Base-by-base conservation (phyloP, 2,888 invertebrate species). In the Polymixis flavicincta region DNA sequence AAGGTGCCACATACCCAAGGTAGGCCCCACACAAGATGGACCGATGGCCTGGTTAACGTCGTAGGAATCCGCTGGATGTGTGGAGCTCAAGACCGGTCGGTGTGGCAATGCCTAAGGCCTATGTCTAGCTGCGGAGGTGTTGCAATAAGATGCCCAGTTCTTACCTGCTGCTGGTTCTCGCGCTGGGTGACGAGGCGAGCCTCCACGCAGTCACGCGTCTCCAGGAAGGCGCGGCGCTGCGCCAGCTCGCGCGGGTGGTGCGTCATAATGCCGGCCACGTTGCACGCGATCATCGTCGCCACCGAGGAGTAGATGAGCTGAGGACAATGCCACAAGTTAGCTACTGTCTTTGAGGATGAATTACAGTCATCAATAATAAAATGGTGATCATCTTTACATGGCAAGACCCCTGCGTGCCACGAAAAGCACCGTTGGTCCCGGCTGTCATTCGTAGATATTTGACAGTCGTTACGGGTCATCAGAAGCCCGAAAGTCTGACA, bases 121-220 rank as follows among this genome's bases (percentile, higher is more conserved):
- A 52, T 9, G 17, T n/a, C 3, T 52, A 52, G n/a, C 8, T 11
- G 32, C 2, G n/a, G n/a, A n/a, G n/a, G n/a, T n/a, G 19, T 5
- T 48, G n/a, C n/a, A 14, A 25, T 17, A 11, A 17, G 6, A 17
- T 17, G 25, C 5, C 25, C 1, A 17, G 17, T 13, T 48, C 25
- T 57, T 17, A 99, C 99, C 98, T 99, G 99, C 96, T 99, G 98
- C 92, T 99, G 99, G 95, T 99, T 99, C 95, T 99, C 99, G 82
- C 98, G 97, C 94, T 99, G 99, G 37, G 98, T 99, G 83, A 98
- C 98, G 63, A 99, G 97, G 45, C 99, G 97, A 0, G 99, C 98
- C 93, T 99, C 98, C 68, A 99, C 98, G 96, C 99, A 99, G 93
- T 98, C 98, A 64, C 99, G 96, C n/a, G 99, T 99, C 96, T 99